These are phyloP conservation scores for Panzeria rudis DNA, from an alignment of 2,888 invertebrate genomes.

Conservation along the genomic window DNA sequence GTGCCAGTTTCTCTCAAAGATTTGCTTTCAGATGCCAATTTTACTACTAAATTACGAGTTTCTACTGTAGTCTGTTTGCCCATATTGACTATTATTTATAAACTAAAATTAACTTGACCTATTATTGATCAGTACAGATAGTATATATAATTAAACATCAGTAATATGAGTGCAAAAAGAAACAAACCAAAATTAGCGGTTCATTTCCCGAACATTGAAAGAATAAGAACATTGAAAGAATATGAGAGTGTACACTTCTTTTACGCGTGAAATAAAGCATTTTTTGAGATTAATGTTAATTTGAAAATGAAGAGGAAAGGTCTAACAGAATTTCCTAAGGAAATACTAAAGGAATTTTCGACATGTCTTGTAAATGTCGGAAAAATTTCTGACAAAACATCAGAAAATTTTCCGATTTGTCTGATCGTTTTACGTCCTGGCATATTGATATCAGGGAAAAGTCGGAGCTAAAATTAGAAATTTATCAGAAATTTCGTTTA, in stretches of 20 bases:
- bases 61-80: no score
- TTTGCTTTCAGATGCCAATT: slow-evolving; percentile 3
- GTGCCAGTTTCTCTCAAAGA: neutral
- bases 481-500: no score
- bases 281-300: no score
- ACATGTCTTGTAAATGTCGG: no score
- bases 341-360: no score
- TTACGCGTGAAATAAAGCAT: neutral
- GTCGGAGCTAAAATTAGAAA: no score
- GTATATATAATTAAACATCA: neutral
- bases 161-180: neutral
- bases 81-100: neutral
- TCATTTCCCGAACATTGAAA: neutral
- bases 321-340: no score
- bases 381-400: no score
- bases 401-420: no score
- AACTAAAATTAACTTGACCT: neutral
- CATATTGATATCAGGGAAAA: no score
- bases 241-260: neutral
- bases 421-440: no score
- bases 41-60: slow-evolving; percentile 6
- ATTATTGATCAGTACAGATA: neutral
- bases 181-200: neutral
- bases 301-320: neutral
- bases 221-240: neutral